Base-by-base conservation (phyloP, 2,113 vertebrate species). In the Tichodroma muraria region DNA sequence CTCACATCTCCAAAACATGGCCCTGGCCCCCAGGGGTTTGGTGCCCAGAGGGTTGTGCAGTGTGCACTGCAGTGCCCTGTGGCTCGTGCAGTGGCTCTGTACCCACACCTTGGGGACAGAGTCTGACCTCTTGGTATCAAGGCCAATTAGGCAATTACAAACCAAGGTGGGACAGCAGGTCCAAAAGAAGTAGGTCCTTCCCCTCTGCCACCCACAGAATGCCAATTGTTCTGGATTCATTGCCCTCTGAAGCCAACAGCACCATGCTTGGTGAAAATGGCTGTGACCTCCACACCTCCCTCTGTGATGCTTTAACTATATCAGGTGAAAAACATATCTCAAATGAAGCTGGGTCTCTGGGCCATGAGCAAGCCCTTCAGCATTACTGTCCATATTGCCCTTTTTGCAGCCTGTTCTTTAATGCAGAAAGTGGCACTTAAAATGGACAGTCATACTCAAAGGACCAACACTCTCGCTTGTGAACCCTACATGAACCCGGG, bases 21-120 rank as follows among this genome's bases (percentile, higher is more conserved):
- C 53, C 53, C 45, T 0, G 0, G 10, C 3, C 6, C 16, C 7
- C 25, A 44, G 17, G 27, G 4, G 3, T 44, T 40, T 76, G 33
- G 24, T 86, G 57, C 27, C n/a, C 68, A 65, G 45, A 68, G 17
- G 38, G 40, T 60, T 21, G 40, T 13, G n/a, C n/a, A n/a, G n/a
- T n/a, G n/a, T n/a, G n/a, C n/a, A n/a, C n/a, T n/a, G n/a, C n/a
- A n/a, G n/a, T n/a, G n/a, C n/a, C 57, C 57, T 5, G 5, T 69
- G 88, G 35, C 35, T 82, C 1, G 0, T 31, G 33, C 3, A 3
- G 33, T 60, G 40, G 11, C 33, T 70, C 65, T 38, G 17, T 30
- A 31, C 27, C 57, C 4, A 3, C 19, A 31, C 8, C 17, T 0
- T 0, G 2, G 40, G 53, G n/a, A 82, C 42, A 35, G 33, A 65